Base-by-base conservation (phyloP, 2,113 vertebrate genomes). In the Centropristis striata region DNA sequence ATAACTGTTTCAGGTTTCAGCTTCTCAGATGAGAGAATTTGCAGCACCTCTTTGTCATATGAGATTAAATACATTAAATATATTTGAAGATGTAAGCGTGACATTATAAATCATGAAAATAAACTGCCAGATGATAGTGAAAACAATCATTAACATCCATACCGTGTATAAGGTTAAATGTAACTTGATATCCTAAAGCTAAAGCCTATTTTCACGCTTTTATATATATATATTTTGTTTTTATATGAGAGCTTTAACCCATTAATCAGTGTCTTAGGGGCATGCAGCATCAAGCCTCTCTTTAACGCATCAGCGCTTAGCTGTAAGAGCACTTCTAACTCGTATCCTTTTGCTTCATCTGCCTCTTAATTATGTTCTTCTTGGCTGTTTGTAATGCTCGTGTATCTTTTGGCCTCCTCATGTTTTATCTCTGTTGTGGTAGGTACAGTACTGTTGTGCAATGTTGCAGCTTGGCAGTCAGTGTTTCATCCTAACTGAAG, bases 291-390 rank as follows among this genome's bases (percentile, higher is more conserved):
- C 49, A 67, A 42, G 25, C 67, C 49, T 66, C 49, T 70, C 21
- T 8, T 46, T 16, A 63, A 25, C 47, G 59, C 37, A 59, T 73
- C 44, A 77, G 2, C 69, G 55, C 78, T 84, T 41, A 63, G 20
- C 46, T 46, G 2, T 16, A 49, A 68, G 44, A 68, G 23, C 4
- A 15, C 37, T 57, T 46, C 20, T 61, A 2, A 3, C 12, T 39
- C 0, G 0, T 21, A 16, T 69, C 28, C 13, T 53, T 53, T 28
- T 20, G 5, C n/a, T 41, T 72, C 20, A 49, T 58, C 39, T 74
- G 20, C 58, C 21, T 51, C 44, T 53, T 54, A 50, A 44, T 55
- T 64, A 8, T 42, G 10, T 44, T 39, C 44, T 64, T 6, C 36
- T 36, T 21, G 25, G n/a, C 36, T 42, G 28, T 61, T 23, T 53